Evolutionary conservation across 1,140 invertebrate species (phyloP).

Genomic region (Apis cerana): DNA sequence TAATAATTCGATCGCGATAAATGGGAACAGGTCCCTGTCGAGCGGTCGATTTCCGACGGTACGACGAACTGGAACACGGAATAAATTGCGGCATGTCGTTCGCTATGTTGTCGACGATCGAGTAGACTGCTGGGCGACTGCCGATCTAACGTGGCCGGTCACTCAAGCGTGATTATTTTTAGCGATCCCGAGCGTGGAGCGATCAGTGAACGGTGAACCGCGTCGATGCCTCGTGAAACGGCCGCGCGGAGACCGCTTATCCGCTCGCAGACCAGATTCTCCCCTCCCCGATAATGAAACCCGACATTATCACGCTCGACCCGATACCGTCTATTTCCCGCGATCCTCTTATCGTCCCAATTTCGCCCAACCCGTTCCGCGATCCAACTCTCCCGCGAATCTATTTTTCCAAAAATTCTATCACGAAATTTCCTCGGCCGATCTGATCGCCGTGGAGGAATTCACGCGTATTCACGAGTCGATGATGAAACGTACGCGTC

Average conservation of each 20-base stretch:
- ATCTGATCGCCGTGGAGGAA: too few species aligned
- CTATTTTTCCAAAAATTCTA: not conserved
- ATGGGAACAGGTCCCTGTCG: constrained; percentile 5
- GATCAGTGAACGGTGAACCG: constrained; percentile 60
- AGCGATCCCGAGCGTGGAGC: constrained; percentile 57
- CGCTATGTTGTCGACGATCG: constrained; percentile 23
- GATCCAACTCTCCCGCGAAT: not conserved
- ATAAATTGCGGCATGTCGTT: constrained; percentile 35
- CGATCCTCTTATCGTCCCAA: constrained; percentile 17
- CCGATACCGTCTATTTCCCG: constrained; percentile 22
- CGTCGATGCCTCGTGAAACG: not conserved
- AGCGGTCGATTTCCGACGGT: not conserved
- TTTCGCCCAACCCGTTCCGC: not conserved
- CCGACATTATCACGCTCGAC: constrained; percentile 4
- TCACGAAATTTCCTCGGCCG: too few species aligned
- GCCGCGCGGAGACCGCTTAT: too few species aligned
- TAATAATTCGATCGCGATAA: constrained; percentile 39
- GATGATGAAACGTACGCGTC: constrained; percentile 48
- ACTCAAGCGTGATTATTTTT: constrained; percentile 65
- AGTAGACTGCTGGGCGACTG: constrained; percentile 65
- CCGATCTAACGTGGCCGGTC: constrained; percentile 57
- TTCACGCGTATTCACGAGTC: not conserved
- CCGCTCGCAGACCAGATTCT: not conserved
- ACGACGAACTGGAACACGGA: constrained; percentile 16
- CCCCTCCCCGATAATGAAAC: not conserved